phyloP scores from a whole-genome alignment of 2,888 invertebrate genomes.

The Octonoba sinensis region DNA sequence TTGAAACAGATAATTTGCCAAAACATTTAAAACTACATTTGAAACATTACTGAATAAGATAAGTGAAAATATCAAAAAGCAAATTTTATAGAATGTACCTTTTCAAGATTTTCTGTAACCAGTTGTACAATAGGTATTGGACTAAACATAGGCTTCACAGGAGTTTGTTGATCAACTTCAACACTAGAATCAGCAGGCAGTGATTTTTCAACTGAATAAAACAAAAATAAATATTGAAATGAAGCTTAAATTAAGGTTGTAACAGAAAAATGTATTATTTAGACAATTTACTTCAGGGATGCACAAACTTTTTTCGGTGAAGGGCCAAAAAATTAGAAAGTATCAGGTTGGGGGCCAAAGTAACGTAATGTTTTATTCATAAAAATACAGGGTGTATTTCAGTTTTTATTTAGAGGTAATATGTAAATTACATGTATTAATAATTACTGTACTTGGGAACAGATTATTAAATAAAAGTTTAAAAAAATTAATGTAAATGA shows the following conservation, averaged over 20 bases:
- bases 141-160: constrained; percentile 61
- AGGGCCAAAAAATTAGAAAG: too few relatives aligned
- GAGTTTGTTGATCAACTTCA: constrained; percentile 63
- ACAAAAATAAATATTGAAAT: constrained; percentile 3
- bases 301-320: too few relatives aligned
- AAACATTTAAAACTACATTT: background rate
- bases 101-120: constrained; percentile 55
- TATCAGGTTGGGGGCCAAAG: too few relatives aligned
- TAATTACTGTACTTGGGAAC: too few relatives aligned
- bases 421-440: too few relatives aligned
- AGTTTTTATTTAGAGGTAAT: too few relatives aligned
- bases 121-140: constrained; percentile 60
- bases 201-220: constrained; percentile 56
- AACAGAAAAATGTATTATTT: background rate
- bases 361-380: too few relatives aligned
- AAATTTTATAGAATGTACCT: constrained; percentile 14
- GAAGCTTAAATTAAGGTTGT: background rate
- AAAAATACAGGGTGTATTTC: too few relatives aligned
- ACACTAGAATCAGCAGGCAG: constrained; percentile 46
- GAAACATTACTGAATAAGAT: background rate
- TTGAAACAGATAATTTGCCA: background rate
- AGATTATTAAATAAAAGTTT: too few relatives aligned
- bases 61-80: too few relatives aligned
- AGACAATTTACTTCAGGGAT: too few relatives aligned
- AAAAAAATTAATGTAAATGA: too few relatives aligned